Evolutionary conservation across 2,888 invertebrate genomes (phyloP).

Genomic region (Aphelenchoides bicaudatus): DNA sequence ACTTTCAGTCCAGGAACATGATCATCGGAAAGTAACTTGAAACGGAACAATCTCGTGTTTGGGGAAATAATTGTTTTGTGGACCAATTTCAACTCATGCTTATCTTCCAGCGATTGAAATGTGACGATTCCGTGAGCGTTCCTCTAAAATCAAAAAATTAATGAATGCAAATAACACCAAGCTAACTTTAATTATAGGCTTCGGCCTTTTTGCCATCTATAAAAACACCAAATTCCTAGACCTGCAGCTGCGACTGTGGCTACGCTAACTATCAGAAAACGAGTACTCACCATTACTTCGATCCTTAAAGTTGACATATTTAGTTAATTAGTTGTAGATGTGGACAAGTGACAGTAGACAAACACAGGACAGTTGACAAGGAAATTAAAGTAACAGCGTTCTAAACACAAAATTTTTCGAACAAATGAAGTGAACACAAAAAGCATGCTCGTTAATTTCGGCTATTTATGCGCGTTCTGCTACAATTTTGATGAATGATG

Average conservation of each 20-base stretch:
- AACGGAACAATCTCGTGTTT: constrained; percentile 17
- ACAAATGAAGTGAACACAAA: too few relatives aligned
- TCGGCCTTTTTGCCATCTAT: too few relatives aligned
- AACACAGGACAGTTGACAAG: too few relatives aligned
- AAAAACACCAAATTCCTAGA: background rate
- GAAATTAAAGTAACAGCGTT: too few relatives aligned
- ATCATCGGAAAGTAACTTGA: constrained; percentile 10
- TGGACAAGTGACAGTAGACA: too few relatives aligned
- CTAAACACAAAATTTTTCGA: too few relatives aligned
- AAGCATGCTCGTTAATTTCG: too few relatives aligned
- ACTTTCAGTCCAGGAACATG: constrained; percentile 19
- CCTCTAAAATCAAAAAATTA: constrained; percentile 5
- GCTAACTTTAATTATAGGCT: too few relatives aligned
- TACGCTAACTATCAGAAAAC: background rate
- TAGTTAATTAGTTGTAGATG: too few relatives aligned
- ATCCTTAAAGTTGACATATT: background rate
- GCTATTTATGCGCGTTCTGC: too few relatives aligned
- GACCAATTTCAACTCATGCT: background rate
- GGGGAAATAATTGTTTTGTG: constrained; percentile 11
- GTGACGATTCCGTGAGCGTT: constrained; percentile 16
- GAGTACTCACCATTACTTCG: constrained; percentile 11
- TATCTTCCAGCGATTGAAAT: background rate
- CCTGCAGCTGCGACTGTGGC: constrained; percentile 8
- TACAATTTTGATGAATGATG: too few relatives aligned
- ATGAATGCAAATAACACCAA: background rate